These are phyloP conservation scores for Cosmorhoe ocellata DNA, from an alignment of 2,888 invertebrate species.

Conservation along the genomic window DNA sequence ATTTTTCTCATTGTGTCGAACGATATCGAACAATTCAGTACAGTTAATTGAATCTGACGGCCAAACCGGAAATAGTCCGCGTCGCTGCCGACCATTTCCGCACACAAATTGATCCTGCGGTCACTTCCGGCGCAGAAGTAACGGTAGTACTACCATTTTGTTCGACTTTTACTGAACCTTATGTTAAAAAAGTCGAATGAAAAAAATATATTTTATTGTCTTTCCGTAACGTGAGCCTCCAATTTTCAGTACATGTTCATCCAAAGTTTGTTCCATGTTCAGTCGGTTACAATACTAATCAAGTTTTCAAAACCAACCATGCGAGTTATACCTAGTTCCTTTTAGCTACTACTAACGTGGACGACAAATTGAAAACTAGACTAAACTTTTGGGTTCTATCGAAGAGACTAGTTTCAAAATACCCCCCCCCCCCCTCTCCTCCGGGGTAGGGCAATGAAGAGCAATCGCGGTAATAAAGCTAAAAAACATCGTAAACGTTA, in stretches of 20 bases:
- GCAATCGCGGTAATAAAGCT: too few relatives aligned
- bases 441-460: too few relatives aligned
- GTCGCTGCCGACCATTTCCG: constrained; percentile 54
- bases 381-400: background rate
- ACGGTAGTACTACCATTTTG: background rate
- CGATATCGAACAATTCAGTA: constrained; percentile 11
- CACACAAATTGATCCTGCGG: constrained; percentile 56
- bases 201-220: too few relatives aligned
- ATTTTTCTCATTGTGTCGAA: too few relatives aligned
- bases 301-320: background rate
- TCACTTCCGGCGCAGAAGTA: constrained; percentile 42
- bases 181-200: too few relatives aligned
- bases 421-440: too few relatives aligned
- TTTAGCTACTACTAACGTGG: background rate
- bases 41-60: constrained; percentile 49
- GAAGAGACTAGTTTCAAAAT: too few relatives aligned
- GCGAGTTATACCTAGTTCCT: background rate
- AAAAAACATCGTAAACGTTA: too few relatives aligned
- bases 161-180: too few relatives aligned
- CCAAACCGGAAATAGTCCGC: constrained; percentile 56
- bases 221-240: too few relatives aligned
- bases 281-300: background rate
- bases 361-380: background rate
- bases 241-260: background rate
- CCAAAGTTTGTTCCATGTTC: background rate